Conservation (phyloP, 2,888 invertebrate species). For the Gonocerus acuteangulatus region DNA sequence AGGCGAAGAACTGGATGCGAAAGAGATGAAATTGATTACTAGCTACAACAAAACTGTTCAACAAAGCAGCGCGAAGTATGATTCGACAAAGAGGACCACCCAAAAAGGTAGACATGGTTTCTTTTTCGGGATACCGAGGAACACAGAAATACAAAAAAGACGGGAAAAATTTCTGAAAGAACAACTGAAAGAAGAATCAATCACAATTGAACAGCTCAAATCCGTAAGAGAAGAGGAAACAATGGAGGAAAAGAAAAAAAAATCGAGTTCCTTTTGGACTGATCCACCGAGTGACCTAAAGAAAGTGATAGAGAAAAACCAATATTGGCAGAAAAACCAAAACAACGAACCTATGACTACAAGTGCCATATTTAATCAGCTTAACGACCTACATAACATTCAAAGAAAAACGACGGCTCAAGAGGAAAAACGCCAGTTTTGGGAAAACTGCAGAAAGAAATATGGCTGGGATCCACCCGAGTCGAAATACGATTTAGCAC, state of each 20-base stretch:
- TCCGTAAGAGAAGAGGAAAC: not conserved
- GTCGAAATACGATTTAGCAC: constrained; percentile 29
- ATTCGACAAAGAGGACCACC: not conserved
- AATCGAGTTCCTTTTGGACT: constrained; percentile 24
- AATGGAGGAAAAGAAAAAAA: constrained; percentile 20
- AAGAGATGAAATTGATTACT: not conserved
- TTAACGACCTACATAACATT: constrained; percentile 28
- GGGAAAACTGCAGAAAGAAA: constrained; percentile 32
- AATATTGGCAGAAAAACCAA: constrained; percentile 10
- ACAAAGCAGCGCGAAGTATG: not conserved
- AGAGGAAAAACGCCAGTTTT: constrained; percentile 33
- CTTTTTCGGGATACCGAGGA: not conserved
- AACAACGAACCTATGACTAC: constrained; percentile 17
- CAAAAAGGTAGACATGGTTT: not conserved
- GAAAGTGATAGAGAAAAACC: constrained; percentile 6
- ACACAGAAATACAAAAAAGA: not conserved
- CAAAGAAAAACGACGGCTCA: constrained; percentile 28
- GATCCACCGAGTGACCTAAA: constrained; percentile 29
- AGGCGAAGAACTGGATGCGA: not conserved
- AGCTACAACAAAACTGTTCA: not conserved
- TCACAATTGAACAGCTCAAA: not conserved
- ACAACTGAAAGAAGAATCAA: not conserved
- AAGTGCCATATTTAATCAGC: constrained; percentile 30
- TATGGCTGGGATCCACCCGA: constrained; percentile 13
- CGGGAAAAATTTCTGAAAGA: not conserved